These are phyloP conservation scores for Acronicta alni DNA, from an alignment of 2,888 invertebrate species.

Conservation along the genomic window DNA sequence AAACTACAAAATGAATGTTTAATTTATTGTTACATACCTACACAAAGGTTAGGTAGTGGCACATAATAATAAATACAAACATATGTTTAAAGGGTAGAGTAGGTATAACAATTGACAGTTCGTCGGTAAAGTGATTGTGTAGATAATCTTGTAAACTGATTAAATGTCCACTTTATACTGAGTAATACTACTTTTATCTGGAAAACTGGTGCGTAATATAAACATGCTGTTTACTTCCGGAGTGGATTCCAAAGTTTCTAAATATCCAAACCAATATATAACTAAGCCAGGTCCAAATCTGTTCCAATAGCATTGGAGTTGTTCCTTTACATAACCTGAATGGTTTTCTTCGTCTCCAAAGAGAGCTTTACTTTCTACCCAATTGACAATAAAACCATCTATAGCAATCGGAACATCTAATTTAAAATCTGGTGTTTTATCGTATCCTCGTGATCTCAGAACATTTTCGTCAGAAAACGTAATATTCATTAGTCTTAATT, in stretches of 20 bases:
- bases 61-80: too few species aligned
- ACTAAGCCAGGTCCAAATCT: conserved; percentile 98
- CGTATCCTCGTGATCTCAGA: conserved; percentile 94
- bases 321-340: conserved; percentile 94
- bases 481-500: conserved; percentile 85
- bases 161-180: conserved; percentile 79
- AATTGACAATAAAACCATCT: conserved; percentile 95
- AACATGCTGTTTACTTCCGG: conserved; percentile 91
- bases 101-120: too few species aligned
- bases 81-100: too few species aligned
- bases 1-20: too few species aligned
- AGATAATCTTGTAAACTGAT: too few species aligned
- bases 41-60: too few species aligned
- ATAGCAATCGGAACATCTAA: conserved; percentile 96
- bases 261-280: conserved; percentile 98
- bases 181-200: conserved; percentile 83
- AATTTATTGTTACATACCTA: too few species aligned
- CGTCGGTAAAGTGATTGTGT: too few species aligned
- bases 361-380: conserved; percentile 99
- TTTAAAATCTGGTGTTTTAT: conserved; percentile 98
- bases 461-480: conserved; percentile 93
- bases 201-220: conserved; percentile 88
- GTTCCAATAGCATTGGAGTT: conserved; percentile 97
- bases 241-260: conserved; percentile 91
- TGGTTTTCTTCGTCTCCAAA: conserved; percentile 96